phyloP scores from a whole-genome alignment of 2,113 vertebrate species.

The human region DNA sequence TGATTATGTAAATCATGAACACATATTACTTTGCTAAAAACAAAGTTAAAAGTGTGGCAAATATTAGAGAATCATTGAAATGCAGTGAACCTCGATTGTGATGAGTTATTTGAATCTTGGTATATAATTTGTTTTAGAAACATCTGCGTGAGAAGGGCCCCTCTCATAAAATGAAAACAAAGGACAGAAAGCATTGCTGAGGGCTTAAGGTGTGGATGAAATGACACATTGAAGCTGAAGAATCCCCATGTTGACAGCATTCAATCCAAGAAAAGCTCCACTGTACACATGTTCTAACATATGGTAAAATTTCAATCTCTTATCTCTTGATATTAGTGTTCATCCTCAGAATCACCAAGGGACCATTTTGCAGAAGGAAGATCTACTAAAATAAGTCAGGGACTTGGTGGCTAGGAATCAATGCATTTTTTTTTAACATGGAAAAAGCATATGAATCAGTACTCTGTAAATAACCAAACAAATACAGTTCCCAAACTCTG shows the following conservation, averaged over 20 bases:
- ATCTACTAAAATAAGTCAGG: conserved; percentile 66
- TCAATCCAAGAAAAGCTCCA: conserved; percentile 52
- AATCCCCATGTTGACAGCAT: conserved; percentile 14
- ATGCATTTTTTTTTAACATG: not conserved
- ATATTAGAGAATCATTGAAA: not conserved
- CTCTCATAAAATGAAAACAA: not conserved
- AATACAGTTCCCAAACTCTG: not conserved
- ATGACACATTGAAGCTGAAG: conserved; percentile 6
- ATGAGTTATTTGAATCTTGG: not conserved
- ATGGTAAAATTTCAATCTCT: conserved; percentile 64
- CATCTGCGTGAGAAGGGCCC: not conserved
- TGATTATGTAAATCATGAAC: not conserved
- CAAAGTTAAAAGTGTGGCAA: conserved; percentile 6
- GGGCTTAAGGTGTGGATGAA: not conserved
- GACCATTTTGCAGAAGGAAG: conserved; percentile 55
- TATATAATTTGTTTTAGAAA: not conserved
- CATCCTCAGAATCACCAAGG: conserved; percentile 63
- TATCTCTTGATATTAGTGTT: conserved; percentile 65
- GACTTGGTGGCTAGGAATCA: conserved; percentile 34
- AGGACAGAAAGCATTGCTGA: conserved; percentile 6
- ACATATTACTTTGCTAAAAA: not conserved
- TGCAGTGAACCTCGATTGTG: not conserved
- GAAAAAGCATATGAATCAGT: not conserved
- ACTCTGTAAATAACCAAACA: conserved; percentile 32
- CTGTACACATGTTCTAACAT: conserved; percentile 73